Conservation (phyloP, 2,797 vertebrate species). For the Perodicticus potto region DNA sequence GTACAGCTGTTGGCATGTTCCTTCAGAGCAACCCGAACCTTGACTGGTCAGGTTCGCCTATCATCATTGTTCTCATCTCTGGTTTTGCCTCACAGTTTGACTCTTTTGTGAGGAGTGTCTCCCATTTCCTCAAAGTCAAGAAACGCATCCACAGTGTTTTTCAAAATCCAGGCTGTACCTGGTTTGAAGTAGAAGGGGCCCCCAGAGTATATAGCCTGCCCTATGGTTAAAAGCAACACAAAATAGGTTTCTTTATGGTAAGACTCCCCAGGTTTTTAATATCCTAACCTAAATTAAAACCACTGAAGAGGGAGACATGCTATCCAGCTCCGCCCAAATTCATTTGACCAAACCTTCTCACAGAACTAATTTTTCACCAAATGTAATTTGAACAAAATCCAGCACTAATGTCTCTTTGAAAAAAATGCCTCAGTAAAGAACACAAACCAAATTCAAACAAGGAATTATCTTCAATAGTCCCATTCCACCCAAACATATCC, state of each 20-base stretch:
- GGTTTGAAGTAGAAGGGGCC: background rate
- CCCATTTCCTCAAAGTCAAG: background rate
- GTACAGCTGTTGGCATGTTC: background rate
- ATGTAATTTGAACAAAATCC: constrained; percentile 22
- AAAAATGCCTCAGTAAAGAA: background rate
- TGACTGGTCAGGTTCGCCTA: background rate
- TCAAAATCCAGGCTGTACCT: constrained; percentile 16
- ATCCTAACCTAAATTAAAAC: constrained; percentile 63
- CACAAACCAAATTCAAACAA: constrained; percentile 23
- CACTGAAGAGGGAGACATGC: constrained; percentile 7
- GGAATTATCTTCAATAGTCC: background rate
- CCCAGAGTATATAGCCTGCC: background rate
- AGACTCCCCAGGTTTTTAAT: constrained; percentile 53
- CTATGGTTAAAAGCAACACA: constrained; percentile 28
- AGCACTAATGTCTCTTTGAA: background rate
- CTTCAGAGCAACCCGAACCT: background rate
- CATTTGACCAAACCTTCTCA: background rate
- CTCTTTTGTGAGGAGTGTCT: background rate
- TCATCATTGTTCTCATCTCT: background rate
- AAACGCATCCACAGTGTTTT: constrained; percentile 24
- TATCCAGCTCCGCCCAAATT: constrained; percentile 3
- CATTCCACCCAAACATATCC: background rate
- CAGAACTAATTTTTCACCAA: constrained; percentile 53
- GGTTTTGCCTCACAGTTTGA: background rate
- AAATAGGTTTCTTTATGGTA: constrained; percentile 21